Evolutionary conservation across 2,888 invertebrate genomes (phyloP).

Genomic region (Drosophila seclusa): DNA sequence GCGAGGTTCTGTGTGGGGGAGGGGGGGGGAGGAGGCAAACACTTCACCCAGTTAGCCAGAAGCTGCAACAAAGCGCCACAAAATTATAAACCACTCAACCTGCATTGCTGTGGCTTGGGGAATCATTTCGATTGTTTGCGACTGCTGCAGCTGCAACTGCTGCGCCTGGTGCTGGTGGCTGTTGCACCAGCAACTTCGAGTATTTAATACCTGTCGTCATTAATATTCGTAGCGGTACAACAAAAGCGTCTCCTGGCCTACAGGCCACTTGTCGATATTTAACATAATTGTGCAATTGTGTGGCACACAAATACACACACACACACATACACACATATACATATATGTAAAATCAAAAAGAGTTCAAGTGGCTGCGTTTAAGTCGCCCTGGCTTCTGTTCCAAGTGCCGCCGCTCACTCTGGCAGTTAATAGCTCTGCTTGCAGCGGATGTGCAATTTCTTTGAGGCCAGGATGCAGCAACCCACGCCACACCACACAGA

Average conservation of each 20-base stretch:
- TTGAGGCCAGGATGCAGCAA: constrained; percentile 21
- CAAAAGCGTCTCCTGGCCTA: constrained; percentile 59
- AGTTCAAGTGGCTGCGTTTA: constrained; percentile 74
- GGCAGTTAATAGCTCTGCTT: constrained; percentile 55
- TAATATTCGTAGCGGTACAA: constrained; percentile 60
- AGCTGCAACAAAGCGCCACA: constrained; percentile 34
- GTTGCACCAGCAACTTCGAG: constrained; percentile 55
- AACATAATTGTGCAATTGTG: constrained; percentile 81
- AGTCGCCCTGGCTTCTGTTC: constrained; percentile 38
- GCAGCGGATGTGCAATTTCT: constrained; percentile 60
- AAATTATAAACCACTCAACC: constrained; percentile 55
- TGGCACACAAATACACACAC: constrained; percentile 22
- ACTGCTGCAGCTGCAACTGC: constrained; percentile 47
- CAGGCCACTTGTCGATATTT: constrained; percentile 81
- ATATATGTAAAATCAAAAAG: constrained; percentile 67
- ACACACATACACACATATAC: constrained; percentile 2
- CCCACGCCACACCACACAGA: not conserved
- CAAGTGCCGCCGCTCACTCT: constrained; percentile 47
- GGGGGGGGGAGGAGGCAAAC: not conserved
- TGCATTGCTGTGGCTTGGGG: constrained; percentile 40
- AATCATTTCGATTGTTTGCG: constrained; percentile 41
- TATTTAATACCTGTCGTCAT: constrained; percentile 70
- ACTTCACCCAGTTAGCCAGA: constrained; percentile 56
- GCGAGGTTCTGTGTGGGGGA: not conserved
- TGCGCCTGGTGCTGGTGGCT: constrained; percentile 7